Evolutionary conservation across 2,888 invertebrate genomes (phyloP).

Genomic region (Zonitis immaculata): DNA sequence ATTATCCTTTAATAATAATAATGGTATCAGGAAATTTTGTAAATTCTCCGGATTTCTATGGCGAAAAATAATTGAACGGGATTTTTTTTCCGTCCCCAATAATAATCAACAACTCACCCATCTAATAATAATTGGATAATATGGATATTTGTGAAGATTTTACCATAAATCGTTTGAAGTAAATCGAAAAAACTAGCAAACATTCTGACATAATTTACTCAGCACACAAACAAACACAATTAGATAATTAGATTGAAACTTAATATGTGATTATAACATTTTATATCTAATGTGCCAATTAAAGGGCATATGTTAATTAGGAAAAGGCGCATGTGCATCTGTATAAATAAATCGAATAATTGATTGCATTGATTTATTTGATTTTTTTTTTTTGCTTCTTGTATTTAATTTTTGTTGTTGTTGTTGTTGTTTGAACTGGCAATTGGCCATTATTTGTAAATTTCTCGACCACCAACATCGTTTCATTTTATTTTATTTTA

Average conservation of each 20-base stretch:
- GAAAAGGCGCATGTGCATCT: background rate
- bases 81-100: too few species aligned
- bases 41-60: background rate
- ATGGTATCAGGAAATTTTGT: background rate
- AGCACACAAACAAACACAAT: too few species aligned
- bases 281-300: background rate
- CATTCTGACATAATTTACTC: background rate
- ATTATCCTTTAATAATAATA: background rate
- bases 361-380: background rate
- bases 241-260: too few species aligned
- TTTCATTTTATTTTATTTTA: background rate
- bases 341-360: background rate
- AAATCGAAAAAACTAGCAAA: background rate
- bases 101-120: background rate
- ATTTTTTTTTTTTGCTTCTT: background rate
- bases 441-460: background rate
- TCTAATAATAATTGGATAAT: background rate
- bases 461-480: background rate
- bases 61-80: background rate
- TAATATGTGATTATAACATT: too few species aligned
- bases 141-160: background rate
- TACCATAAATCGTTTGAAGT: background rate
- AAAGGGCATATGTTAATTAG: too few species aligned
- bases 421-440: background rate
- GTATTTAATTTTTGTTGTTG: background rate